Evolutionary conservation across 2,797 vertebrate genomes (phyloP).

Genomic region (Parotocinclus haroldoi): DNA sequence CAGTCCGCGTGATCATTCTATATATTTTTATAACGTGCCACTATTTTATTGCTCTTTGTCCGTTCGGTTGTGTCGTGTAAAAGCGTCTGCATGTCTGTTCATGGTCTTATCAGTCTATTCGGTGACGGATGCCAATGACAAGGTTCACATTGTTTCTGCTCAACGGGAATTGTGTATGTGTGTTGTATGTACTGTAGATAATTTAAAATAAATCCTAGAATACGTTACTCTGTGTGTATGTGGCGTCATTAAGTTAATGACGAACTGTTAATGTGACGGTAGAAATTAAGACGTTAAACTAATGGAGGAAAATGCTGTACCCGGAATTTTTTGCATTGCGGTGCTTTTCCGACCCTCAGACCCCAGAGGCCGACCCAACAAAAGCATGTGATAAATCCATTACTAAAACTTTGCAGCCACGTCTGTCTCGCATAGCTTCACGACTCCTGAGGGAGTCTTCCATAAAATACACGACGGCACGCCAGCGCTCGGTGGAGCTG

Average conservation of each 20-base stretch:
- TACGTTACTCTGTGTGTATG: no score
- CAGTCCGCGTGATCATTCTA: slow-evolving; percentile 61
- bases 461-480: slow-evolving; percentile 4
- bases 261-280: no score
- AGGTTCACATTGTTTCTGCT: slow-evolving; percentile 56
- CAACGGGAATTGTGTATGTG: slow-evolving; percentile 19
- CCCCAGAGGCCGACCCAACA: not conserved
- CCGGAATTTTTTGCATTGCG: not conserved
- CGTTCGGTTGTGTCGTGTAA: no score
- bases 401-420: slow-evolving; percentile 1
- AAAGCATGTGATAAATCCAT: slow-evolving; percentile 22
- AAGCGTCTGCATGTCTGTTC: slow-evolving; percentile 26
- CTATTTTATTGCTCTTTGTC: slow-evolving; percentile 14
- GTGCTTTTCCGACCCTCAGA: slow-evolving; percentile 8
- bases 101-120: slow-evolving; percentile 10
- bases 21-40: slow-evolving; percentile 35
- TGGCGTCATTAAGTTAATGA: no score
- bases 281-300: no score
- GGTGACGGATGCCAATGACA: slow-evolving; percentile 50
- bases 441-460: slow-evolving; percentile 3
- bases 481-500: not conserved
- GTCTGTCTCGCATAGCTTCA: not conserved
- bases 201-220: slow-evolving; percentile 64
- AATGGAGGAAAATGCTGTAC: not conserved
- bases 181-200: slow-evolving; percentile 57